Percentiles rank a stretch among this genome's conserved stretches.
These are phyloP conservation scores for Phrixothrix hirtus DNA, from an alignment of 2,888 invertebrate species.

Conservation along the genomic window DNA sequence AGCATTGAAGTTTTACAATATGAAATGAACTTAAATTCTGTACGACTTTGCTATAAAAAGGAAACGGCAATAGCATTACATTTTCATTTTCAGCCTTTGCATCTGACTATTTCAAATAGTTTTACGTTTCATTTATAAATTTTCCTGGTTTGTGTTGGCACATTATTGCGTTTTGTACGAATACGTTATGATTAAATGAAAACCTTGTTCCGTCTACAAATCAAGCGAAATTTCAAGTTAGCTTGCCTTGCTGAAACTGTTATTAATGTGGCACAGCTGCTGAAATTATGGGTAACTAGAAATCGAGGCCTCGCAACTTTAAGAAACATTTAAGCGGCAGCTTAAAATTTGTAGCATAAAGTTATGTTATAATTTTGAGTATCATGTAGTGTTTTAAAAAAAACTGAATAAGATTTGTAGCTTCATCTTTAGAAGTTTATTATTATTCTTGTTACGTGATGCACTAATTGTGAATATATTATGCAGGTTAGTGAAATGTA, in stretches of 20 bases:
- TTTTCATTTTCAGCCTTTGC: too few species aligned
- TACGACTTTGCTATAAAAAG: too few species aligned
- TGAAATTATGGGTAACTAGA: conserved; percentile 22
- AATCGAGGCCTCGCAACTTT: conserved; percentile 18
- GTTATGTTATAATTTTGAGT: conserved; percentile 14
- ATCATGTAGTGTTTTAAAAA: too few species aligned
- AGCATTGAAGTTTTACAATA: too few species aligned
- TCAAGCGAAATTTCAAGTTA: conserved; percentile 18
- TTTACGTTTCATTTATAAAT: background rate
- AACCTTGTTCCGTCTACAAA: conserved; percentile 14
- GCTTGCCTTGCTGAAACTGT: conserved; percentile 15
- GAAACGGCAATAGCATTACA: too few species aligned
- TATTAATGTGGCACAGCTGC: conserved; percentile 22
- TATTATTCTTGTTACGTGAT: too few species aligned
- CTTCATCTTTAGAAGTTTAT: too few species aligned
- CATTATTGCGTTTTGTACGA: conserved; percentile 1
- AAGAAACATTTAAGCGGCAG: conserved; percentile 20
- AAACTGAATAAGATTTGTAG: too few species aligned
- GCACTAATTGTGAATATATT: too few species aligned
- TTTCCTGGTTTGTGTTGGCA: background rate
- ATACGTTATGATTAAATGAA: conserved; percentile 12
- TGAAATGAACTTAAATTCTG: too few species aligned
- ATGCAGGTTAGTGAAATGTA: too few species aligned
- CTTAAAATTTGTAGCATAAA: conserved; percentile 15
- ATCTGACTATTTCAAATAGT: background rate